Conservation (phyloP, 2,797 vertebrate species). For the Channallabes apus region DNA sequence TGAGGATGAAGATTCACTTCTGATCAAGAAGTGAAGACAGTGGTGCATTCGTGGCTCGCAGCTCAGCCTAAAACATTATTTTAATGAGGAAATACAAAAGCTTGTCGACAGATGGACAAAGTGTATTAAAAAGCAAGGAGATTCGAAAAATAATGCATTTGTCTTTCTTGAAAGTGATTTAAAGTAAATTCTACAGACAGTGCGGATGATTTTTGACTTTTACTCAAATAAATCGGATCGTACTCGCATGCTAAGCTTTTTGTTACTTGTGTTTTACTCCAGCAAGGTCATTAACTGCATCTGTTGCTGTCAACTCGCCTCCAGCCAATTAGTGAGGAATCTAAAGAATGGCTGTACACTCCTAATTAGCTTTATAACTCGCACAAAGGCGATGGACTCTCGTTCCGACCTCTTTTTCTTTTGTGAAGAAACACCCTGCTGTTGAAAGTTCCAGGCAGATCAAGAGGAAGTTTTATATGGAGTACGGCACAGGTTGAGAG, state of each 20-base stretch:
- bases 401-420: constrained; percentile 37
- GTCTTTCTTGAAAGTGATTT: too few species aligned
- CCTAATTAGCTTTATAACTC: constrained; percentile 57
- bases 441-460: constrained; percentile 35
- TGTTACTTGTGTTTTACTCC: background rate
- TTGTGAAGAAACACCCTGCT: constrained; percentile 16
- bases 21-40: too few species aligned
- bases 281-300: constrained; percentile 27
- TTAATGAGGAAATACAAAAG: too few species aligned
- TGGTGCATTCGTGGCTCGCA: too few species aligned
- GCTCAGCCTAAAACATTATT: too few species aligned
- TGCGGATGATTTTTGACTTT: background rate
- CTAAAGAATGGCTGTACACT: constrained; percentile 41
- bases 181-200: too few species aligned
- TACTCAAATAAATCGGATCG: background rate
- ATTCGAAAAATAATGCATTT: too few species aligned
- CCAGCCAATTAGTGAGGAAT: constrained; percentile 59
- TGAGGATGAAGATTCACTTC: too few species aligned
- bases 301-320: constrained; percentile 36
- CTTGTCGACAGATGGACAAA: too few species aligned
- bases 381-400: constrained; percentile 36
- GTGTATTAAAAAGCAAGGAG: too few species aligned
- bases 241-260: background rate
- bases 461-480: constrained; percentile 3
- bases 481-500: background rate